Evolutionary conservation across 2,888 invertebrate genomes (phyloP).

Genomic region (Phasia obesa): DNA sequence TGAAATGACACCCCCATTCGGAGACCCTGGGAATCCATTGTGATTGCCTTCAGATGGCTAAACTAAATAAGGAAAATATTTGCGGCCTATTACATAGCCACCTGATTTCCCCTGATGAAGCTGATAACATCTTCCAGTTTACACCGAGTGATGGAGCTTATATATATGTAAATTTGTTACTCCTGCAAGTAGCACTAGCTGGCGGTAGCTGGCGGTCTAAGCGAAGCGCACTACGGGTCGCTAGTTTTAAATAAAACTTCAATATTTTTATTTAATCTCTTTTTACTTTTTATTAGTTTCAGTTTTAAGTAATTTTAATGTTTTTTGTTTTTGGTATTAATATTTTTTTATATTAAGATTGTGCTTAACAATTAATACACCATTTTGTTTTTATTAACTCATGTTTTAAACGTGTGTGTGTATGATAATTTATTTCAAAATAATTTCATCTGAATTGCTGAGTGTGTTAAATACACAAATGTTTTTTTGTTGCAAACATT

Average conservation of each 20-base stretch:
- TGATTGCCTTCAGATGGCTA: too few relatives aligned
- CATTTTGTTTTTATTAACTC: conserved; percentile 51
- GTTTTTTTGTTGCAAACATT: not conserved
- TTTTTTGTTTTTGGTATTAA: conserved; percentile 49
- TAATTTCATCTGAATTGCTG: conserved; percentile 42
- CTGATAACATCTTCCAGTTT: too few relatives aligned
- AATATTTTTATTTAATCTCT: conserved; percentile 15
- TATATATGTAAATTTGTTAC: too few relatives aligned
- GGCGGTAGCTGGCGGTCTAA: too few relatives aligned
- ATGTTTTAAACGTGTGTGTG: not conserved
- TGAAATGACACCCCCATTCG: too few relatives aligned
- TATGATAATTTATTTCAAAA: conserved; percentile 31
- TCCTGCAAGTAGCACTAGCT: too few relatives aligned
- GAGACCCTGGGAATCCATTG: too few relatives aligned
- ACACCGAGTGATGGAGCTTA: too few relatives aligned
- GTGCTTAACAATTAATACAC: conserved; percentile 80
- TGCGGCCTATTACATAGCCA: too few relatives aligned
- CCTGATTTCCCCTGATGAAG: too few relatives aligned
- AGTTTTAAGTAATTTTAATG: conserved; percentile 67
- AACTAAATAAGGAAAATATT: too few relatives aligned
- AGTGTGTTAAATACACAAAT: conserved; percentile 53
- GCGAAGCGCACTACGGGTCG: too few relatives aligned
- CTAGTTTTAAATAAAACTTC: conserved; percentile 38
- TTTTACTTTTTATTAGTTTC: conserved; percentile 67
- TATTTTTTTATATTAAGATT: conserved; percentile 77